A percentile compares a stretch with the other conserved stretches of the same genome.
phyloP scores from a whole-genome alignment of 2,113 vertebrate species.

The Alaudala cheleensis region DNA sequence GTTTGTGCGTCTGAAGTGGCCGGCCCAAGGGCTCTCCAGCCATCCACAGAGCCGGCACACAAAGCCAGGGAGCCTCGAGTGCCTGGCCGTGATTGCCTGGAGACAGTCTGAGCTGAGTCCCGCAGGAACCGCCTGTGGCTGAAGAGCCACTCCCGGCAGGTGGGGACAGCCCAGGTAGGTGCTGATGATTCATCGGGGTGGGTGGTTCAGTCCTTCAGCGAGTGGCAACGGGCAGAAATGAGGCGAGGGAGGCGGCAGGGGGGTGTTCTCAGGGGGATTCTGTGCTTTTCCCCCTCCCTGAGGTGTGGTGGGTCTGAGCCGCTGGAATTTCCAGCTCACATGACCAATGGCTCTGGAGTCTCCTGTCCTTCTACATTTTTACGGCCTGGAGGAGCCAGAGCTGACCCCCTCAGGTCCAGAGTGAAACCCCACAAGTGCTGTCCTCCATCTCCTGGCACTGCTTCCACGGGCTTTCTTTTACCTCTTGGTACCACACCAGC shows the following conservation, averaged over 20 bases:
- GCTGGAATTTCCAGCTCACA: background rate
- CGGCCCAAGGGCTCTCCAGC: background rate
- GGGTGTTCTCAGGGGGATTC: background rate
- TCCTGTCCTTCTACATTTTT: no score
- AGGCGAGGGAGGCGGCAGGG: background rate
- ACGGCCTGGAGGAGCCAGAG: background rate
- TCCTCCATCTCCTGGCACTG: background rate
- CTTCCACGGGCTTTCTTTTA: background rate
- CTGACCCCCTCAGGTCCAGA: background rate
- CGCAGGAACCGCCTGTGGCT: background rate
- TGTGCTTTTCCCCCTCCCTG: background rate
- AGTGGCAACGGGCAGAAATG: background rate
- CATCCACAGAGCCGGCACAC: background rate
- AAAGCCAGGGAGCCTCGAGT: background rate
- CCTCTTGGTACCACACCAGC: background rate
- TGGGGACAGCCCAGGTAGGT: background rate
- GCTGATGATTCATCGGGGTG: background rate
- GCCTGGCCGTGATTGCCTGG: background rate
- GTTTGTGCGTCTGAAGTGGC: background rate
- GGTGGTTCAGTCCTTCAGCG: background rate
- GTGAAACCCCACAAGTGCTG: background rate
- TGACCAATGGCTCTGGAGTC: background rate
- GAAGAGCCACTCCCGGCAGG: background rate
- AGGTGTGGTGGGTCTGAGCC: background rate
- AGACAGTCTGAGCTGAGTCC: background rate